Evolutionary conservation across 2,797 vertebrate genomes (phyloP).

Genomic region (Myotis daubentonii): DNA sequence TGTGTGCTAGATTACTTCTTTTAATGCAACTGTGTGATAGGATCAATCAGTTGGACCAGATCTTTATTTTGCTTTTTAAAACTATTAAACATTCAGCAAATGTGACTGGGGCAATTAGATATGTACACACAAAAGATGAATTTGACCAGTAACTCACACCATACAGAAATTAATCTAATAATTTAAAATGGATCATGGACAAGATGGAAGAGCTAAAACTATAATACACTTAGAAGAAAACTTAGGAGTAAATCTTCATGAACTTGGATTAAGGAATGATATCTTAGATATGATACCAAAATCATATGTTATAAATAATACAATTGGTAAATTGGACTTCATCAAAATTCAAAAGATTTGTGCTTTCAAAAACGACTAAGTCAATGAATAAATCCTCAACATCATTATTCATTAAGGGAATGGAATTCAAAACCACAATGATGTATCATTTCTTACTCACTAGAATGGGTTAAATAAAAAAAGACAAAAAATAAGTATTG

Average conservation of each 20-base stretch:
- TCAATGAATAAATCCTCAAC: not conserved
- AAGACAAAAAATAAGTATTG: not conserved
- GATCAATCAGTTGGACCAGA: not conserved
- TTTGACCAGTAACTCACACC: not conserved
- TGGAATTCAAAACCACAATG: not conserved
- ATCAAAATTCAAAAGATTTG: not conserved
- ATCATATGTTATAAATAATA: not conserved
- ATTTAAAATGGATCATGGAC: not conserved
- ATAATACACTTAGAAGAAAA: not conserved
- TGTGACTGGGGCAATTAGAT: not conserved
- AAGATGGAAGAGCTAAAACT: not conserved
- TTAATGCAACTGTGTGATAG: not conserved
- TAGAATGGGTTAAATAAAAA: not conserved
- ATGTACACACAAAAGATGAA: not conserved
- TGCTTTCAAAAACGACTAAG: not conserved
- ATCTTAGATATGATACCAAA: not conserved
- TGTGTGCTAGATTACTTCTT: not conserved
- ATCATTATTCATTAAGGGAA: not conserved
- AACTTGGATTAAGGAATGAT: not conserved
- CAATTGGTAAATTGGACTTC: not conserved
- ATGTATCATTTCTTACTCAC: not conserved
- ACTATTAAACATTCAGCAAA: not conserved
- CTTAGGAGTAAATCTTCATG: not conserved
- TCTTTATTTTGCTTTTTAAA: not conserved
- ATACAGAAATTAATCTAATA: not conserved